A percentile compares a stretch with the other conserved stretches of the same genome.
phyloP scores from a whole-genome alignment of 2,113 vertebrate species.

The Capricornis sumatraensis region DNA sequence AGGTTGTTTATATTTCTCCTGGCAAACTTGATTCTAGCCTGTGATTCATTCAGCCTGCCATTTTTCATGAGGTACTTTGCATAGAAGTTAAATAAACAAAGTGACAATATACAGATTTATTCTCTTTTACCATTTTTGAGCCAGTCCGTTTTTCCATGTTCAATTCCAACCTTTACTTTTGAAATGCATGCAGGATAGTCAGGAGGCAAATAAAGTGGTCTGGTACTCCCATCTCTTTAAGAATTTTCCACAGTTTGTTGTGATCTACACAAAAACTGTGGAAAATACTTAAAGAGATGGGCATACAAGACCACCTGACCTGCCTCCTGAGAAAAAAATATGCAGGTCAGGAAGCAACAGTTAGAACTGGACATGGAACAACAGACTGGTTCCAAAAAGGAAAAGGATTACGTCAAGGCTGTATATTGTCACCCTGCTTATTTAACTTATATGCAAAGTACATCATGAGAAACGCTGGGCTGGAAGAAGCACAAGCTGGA shows the following conservation, averaged over 20 bases:
- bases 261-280: neutral
- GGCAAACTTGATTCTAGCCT: neutral
- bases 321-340: no score
- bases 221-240: neutral
- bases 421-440: no score
- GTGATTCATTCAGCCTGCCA: neutral
- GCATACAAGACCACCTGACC: no score
- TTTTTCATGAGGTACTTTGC: neutral
- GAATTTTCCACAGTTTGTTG: neutral
- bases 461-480: no score
- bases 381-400: no score
- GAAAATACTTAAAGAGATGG: no score
- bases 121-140: neutral
- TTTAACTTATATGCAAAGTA: no score
- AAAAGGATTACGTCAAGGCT: no score
- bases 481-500: no score
- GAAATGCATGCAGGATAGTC: neutral
- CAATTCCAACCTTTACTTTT: neutral
- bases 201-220: neutral
- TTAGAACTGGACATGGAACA: no score
- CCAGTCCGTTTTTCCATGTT: neutral
- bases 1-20: neutral
- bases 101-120: neutral
- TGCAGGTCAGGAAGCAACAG: no score
- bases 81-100: neutral